Percentiles rank a stretch among this genome's conserved stretches.
Evolutionary conservation across 2,888 invertebrate species (phyloP).

Genomic region (Dolichomitus sp.): DNA sequence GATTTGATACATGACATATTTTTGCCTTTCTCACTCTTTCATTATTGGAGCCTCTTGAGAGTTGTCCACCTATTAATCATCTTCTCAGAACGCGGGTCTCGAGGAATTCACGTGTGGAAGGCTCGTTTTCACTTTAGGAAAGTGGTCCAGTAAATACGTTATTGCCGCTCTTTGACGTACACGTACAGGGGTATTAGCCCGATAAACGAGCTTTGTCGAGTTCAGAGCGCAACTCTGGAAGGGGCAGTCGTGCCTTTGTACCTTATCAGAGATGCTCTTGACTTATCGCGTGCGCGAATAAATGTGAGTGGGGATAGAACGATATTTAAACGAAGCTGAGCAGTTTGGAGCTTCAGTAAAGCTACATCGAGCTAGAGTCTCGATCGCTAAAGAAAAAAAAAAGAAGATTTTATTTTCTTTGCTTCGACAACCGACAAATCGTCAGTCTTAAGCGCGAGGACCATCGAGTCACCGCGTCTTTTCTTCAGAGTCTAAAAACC

Average conservation of each 20-base stretch:
- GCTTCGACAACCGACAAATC: conserved; percentile 1
- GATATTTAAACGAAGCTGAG: conserved; percentile 68
- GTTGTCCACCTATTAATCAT: not conserved
- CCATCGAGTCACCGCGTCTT: conserved; percentile 63
- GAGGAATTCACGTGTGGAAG: conserved; percentile 15
- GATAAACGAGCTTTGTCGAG: conserved; percentile 37
- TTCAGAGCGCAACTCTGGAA: conserved; percentile 22
- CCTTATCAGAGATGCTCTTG: conserved; percentile 67
- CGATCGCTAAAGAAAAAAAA: not conserved
- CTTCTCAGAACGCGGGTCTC: not conserved
- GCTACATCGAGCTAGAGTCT: not conserved
- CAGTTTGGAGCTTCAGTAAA: conserved; percentile 60
- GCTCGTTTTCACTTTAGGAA: conserved; percentile 34
- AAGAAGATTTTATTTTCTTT: not conserved
- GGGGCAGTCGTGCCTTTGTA: conserved; percentile 39
- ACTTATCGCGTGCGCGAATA: conserved; percentile 65
- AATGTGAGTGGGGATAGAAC: conserved; percentile 55
- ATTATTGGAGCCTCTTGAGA: not conserved
- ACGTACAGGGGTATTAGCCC: conserved; percentile 20
- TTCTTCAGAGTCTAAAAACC: conserved; percentile 32
- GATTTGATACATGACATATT: not conserved
- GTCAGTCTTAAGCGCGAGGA: conserved; percentile 54
- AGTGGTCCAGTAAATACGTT: conserved; percentile 35
- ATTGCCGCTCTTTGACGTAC: conserved; percentile 32
- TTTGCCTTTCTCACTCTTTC: not conserved